Evolutionary conservation across 2,113 vertebrate species (phyloP).

Genomic region (Thymallus thymallus): DNA sequence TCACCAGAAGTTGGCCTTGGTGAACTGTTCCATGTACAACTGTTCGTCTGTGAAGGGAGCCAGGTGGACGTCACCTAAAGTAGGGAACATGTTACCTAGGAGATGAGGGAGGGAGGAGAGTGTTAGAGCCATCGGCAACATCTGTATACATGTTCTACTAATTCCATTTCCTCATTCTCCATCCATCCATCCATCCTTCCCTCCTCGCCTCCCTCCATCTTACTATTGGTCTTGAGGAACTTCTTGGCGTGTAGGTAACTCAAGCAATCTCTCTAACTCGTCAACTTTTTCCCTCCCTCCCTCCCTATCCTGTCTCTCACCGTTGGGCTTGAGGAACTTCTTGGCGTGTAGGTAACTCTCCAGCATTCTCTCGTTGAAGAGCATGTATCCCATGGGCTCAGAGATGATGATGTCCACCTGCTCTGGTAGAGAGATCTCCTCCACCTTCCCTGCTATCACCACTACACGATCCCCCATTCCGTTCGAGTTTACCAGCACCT

Average conservation of each 20-base stretch:
- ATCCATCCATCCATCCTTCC: too few species aligned
- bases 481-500: constrained; percentile 95
- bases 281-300: not conserved
- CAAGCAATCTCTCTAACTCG: constrained; percentile 79
- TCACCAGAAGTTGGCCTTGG: constrained; percentile 98
- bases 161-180: not conserved
- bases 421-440: constrained; percentile 89
- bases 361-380: constrained; percentile 95
- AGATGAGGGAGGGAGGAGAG: constrained; percentile 28
- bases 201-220: constrained; percentile 19
- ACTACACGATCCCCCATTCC: constrained; percentile 86
- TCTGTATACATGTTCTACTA: too few species aligned
- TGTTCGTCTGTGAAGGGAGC: constrained; percentile 96
- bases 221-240: constrained; percentile 90
- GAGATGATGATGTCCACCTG: constrained; percentile 97
- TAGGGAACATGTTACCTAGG: constrained; percentile 95
- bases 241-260: constrained; percentile 37
- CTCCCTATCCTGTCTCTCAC: constrained; percentile 69
- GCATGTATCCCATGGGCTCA: constrained; percentile 97
- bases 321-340: constrained; percentile 91
- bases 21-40: constrained; percentile 99
- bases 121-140: not conserved
- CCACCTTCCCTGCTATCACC: constrained; percentile 94
- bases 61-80: constrained; percentile 91
- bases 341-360: constrained; percentile 97